Conservation (phyloP, 2,113 vertebrate species). For the Rattus rattus region DNA sequence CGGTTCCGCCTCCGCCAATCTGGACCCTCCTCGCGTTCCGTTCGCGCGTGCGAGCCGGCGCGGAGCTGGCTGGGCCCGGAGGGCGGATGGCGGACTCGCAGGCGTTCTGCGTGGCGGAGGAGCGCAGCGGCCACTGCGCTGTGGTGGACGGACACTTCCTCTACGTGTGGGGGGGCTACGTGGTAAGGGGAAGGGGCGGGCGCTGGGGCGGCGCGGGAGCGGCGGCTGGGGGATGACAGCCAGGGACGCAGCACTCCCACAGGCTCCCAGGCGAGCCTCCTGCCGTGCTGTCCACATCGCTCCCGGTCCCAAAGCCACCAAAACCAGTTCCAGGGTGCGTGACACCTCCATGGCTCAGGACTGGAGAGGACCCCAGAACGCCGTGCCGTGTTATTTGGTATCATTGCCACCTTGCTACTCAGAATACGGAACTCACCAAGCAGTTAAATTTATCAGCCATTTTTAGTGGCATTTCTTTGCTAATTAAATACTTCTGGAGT, state of each 20-base stretch:
- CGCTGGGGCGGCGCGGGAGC: conserved; percentile 50
- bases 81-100: conserved; percentile 82
- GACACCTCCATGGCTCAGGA: background rate
- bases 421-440: background rate
- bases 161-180: conserved; percentile 96
- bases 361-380: background rate
- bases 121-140: conserved; percentile 96
- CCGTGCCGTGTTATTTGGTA: background rate
- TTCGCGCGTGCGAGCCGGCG: conserved; percentile 63
- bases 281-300: background rate
- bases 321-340: background rate
- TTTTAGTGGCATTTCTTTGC: conserved; percentile 13
- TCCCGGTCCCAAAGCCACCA: background rate
- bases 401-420: background rate
- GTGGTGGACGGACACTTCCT: conserved; percentile 91
- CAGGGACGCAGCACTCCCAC: background rate
- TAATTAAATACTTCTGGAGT: background rate
- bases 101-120: conserved; percentile 90
- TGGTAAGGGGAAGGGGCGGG: conserved; percentile 89
- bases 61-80: conserved; percentile 44
- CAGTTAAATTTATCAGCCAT: background rate
- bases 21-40: conserved; percentile 84
- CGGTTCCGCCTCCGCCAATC: conserved; percentile 77
- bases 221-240: background rate
- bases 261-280: background rate